Percentiles rank a stretch among this genome's conserved stretches.
Conservation (phyloP, 1,140 invertebrate genomes). For the Ctenoplectra terminalis region DNA sequence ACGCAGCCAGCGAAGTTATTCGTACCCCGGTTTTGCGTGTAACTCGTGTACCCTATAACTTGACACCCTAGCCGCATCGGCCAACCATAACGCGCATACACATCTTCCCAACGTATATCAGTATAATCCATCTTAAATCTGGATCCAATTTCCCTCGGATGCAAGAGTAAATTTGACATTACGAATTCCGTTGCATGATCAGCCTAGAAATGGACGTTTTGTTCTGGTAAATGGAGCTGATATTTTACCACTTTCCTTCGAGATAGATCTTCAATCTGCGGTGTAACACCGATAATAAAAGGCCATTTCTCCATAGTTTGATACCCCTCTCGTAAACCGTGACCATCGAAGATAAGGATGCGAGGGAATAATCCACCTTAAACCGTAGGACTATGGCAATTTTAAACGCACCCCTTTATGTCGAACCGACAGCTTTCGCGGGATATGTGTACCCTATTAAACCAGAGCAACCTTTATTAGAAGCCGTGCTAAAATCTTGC, state of each 20-base stretch:
- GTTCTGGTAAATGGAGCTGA: neutral
- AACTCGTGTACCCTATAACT: slow-evolving; percentile 63
- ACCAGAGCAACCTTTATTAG: neutral
- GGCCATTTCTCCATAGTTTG: neutral
- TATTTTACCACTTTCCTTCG: too few species aligned
- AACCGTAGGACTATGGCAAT: slow-evolving; percentile 1
- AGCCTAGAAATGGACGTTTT: neutral
- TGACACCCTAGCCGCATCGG: slow-evolving; percentile 55
- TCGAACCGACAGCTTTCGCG: too few species aligned
- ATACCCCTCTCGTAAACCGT: slow-evolving; percentile 9
- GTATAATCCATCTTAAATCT: slow-evolving; percentile 66
- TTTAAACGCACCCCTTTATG: slow-evolving; percentile 3
- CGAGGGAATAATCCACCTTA: slow-evolving; percentile 8
- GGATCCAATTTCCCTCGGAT: slow-evolving; percentile 44
- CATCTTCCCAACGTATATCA: slow-evolving; percentile 59
- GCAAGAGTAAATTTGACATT: slow-evolving; percentile 12
- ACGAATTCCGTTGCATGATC: slow-evolving; percentile 10
- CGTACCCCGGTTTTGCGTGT: slow-evolving; percentile 55
- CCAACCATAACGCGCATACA: slow-evolving; percentile 40
- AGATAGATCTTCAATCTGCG: neutral
- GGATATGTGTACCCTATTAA: neutral
- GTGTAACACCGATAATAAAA: slow-evolving; percentile 25
- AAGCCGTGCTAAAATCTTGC: too few species aligned
- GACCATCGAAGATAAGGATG: slow-evolving; percentile 2
- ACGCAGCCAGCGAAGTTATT: slow-evolving; percentile 56